Base-by-base conservation (phyloP, 2,888 invertebrate species). In the Tinea trinotella region DNA sequence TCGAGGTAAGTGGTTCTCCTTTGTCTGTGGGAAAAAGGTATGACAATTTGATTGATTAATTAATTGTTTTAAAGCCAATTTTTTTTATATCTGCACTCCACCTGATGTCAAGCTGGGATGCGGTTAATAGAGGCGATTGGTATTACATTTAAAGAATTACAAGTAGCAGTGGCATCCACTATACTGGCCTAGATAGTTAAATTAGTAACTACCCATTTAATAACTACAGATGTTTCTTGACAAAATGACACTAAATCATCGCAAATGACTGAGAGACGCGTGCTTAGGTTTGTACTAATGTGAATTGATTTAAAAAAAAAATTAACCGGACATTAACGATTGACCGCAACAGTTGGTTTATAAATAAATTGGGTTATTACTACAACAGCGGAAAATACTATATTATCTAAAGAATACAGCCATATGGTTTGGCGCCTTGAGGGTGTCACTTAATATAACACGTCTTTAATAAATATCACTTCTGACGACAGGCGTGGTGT, bases 361-460 rank as follows among this genome's bases (percentile, higher is more conserved):
- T 46, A 46, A 46, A 46, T 46, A 46, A 46, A 46, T 46, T 46
- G 46, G 46, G 46, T 19, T n/a, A 46, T 46, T 46, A 46, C 46
- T 10, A 17, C 46, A 46, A 46, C 19, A 17, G 46, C 46, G 46
- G 46, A 46, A 19, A 40, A 19, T 19, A 46, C 18, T 46, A 46
- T 19, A 46, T 46, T 46, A 46, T 46, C 17, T 19, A 18, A n/a
- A n/a, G n/a, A n/a, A n/a, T n/a, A n/a, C 7, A 17, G 68, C 74
- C 83, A 81, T 76, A 73, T 82, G 82, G 82, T 73, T 76, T 74
- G 63, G 70, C 70, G 66, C 70, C 66, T 70, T 18, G 18, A 18
- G 30, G 67, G 67, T 76, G 76, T 79, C 78, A 78, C 71, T 73
- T 71, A 69, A 74, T 81, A n/a, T n/a, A 81, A 81, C 80, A 74